Evolutionary conservation across 2,797 vertebrate genomes (phyloP).

Genomic region (Setipinna tenuifilis): DNA sequence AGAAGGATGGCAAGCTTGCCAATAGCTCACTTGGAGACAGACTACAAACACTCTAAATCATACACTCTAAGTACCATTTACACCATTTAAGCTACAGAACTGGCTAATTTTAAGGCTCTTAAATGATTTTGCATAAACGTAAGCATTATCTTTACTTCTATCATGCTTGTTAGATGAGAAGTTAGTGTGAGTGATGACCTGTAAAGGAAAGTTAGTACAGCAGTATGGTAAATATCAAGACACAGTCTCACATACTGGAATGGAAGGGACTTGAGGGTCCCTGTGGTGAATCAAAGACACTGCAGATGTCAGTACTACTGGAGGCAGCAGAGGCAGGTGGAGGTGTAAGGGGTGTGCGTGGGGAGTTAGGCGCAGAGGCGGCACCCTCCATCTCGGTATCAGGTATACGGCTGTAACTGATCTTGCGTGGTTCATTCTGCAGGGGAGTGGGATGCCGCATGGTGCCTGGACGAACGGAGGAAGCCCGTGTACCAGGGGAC

Average conservation of each 20-base stretch:
- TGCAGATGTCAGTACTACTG: conserved; percentile 89
- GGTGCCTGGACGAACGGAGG: conserved; percentile 84
- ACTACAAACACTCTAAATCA: background rate
- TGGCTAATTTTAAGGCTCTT: too few species aligned
- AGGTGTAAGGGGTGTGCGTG: conserved; percentile 89
- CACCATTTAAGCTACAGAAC: background rate
- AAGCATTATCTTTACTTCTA: background rate
- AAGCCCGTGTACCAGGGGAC: conserved; percentile 93
- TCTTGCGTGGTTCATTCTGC: conserved; percentile 94
- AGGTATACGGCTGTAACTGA: conserved; percentile 94
- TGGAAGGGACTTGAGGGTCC: conserved; percentile 93
- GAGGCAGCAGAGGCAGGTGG: conserved; percentile 88
- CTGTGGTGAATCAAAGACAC: conserved; percentile 88
- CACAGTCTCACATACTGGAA: conserved; percentile 81
- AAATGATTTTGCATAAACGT: too few species aligned
- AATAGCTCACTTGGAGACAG: background rate
- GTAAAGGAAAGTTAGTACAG: background rate
- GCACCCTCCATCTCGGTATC: conserved; percentile 88
- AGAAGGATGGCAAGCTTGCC: background rate
- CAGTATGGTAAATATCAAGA: background rate
- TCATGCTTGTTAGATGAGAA: background rate
- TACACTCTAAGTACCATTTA: background rate
- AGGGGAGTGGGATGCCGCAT: conserved; percentile 93
- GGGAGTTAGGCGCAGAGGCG: conserved; percentile 90
- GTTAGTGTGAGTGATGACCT: background rate